Conservation (phyloP, 1,140 invertebrate genomes). For the Mamestra configurata region DNA sequence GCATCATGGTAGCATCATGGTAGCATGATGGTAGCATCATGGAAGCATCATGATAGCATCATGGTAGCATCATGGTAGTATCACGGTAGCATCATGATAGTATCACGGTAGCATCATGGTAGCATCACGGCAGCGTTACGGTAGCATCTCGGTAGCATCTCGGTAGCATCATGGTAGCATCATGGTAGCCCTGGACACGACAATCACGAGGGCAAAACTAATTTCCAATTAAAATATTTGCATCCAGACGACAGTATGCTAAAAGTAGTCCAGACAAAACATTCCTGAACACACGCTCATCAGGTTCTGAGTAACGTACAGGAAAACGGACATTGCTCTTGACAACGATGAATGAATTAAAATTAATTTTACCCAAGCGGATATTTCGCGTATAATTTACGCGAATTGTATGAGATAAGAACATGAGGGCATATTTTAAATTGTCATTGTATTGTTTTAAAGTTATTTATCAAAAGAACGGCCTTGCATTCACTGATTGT, state of each 20-base stretch:
- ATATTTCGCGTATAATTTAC: slow-evolving; percentile 29
- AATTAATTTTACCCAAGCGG: slow-evolving; percentile 2
- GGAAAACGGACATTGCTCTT: slow-evolving; percentile 41
- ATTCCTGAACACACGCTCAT: background rate
- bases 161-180: no score
- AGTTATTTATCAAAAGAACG: slow-evolving; percentile 3
- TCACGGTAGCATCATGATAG: no score
- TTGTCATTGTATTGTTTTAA: background rate
- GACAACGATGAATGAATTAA: slow-evolving; percentile 24
- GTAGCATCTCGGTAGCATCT: no score
- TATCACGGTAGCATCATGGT: no score
- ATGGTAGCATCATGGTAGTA: no score
- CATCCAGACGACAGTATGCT: background rate
- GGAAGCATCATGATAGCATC: no score
- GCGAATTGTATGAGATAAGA: slow-evolving; percentile 33
- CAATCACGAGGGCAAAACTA: no score
- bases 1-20: no score
- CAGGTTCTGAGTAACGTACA: slow-evolving; percentile 34
- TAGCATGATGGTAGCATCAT: no score
- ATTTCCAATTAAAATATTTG: background rate
- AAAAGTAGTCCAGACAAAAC: background rate
- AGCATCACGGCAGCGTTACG: no score
- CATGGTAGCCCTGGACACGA: no score
- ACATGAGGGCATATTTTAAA: background rate
- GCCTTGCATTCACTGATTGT: background rate